Conservation (phyloP, 2,888 invertebrate genomes). For the Ypsolopha sequella region DNA sequence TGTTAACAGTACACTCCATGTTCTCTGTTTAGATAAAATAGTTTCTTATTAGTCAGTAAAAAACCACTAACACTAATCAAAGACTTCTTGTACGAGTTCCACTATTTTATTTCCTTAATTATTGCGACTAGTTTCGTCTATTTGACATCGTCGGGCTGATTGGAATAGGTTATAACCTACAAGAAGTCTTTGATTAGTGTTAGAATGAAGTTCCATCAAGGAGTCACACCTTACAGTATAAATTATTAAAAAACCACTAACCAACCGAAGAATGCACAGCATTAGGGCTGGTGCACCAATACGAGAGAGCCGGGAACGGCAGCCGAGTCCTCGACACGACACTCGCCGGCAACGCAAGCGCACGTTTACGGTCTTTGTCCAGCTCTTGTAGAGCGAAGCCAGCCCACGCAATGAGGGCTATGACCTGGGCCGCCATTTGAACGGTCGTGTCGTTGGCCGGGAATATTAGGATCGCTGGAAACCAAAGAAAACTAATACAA, state of each 20-base stretch:
- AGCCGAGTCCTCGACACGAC: slow-evolving; percentile 34
- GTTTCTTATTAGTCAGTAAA: no score
- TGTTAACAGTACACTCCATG: no score
- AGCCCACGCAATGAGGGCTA: slow-evolving; percentile 45
- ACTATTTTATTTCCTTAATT: no score
- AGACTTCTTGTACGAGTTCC: no score
- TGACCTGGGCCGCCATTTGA: slow-evolving; percentile 38
- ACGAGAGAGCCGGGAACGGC: slow-evolving; percentile 41
- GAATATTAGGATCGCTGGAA: slow-evolving; percentile 51
- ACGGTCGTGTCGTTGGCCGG: slow-evolving; percentile 51
- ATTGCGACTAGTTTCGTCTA: no score
- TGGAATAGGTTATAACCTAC: no score
- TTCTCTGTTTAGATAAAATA: no score
- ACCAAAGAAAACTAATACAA: background rate
- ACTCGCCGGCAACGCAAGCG: slow-evolving; percentile 44
- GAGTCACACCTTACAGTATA: no score
- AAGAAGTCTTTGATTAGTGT: no score
- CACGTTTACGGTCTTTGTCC: slow-evolving; percentile 30
- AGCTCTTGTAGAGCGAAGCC: slow-evolving; percentile 54
- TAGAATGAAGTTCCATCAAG: no score
- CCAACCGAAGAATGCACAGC: slow-evolving; percentile 50
- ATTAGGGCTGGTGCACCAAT: slow-evolving; percentile 55
- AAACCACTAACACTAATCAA: slow-evolving; percentile 30
- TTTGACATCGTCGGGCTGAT: no score
- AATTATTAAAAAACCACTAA: slow-evolving; percentile 15